Conservation (phyloP, 2,888 invertebrate genomes). For the Mactromeris polynyma region DNA sequence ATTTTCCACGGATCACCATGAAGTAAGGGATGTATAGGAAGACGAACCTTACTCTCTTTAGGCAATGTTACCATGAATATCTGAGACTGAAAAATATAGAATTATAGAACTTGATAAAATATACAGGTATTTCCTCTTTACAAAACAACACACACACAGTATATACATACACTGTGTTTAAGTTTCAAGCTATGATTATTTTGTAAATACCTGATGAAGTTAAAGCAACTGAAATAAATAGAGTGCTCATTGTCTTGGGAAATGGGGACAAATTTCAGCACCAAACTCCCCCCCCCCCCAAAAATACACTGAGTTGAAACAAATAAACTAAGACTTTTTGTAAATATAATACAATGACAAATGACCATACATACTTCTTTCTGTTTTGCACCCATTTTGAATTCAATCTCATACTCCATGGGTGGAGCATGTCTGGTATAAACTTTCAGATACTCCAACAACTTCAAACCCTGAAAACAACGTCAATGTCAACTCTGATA, state of each 20-base stretch:
- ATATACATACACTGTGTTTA: too few relatives aligned
- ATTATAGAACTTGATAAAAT: too few relatives aligned
- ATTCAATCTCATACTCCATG: conserved; percentile 79
- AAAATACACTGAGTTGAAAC: not conserved
- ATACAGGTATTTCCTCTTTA: too few relatives aligned
- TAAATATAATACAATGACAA: not conserved
- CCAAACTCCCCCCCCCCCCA: too few relatives aligned
- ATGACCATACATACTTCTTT: conserved; percentile 71
- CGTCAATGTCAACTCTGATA: not conserved
- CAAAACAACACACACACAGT: too few relatives aligned
- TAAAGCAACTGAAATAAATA: too few relatives aligned
- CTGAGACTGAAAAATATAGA: conserved; percentile 56
- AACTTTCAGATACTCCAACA: conserved; percentile 79
- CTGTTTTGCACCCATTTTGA: conserved; percentile 72
- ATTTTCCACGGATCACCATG: conserved; percentile 82
- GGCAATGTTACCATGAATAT: conserved; percentile 64
- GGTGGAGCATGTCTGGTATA: conserved; percentile 80
- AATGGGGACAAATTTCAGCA: too few relatives aligned
- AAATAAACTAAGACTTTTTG: not conserved
- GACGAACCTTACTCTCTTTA: conserved; percentile 73
- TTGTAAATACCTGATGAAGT: too few relatives aligned
- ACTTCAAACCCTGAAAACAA: conserved; percentile 72
- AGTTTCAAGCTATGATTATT: too few relatives aligned
- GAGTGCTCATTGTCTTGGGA: too few relatives aligned
- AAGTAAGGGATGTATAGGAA: conserved; percentile 82